Evolutionary conservation across 1,140 invertebrate species (phyloP).

Genomic region (Dendroctonus valens): DNA sequence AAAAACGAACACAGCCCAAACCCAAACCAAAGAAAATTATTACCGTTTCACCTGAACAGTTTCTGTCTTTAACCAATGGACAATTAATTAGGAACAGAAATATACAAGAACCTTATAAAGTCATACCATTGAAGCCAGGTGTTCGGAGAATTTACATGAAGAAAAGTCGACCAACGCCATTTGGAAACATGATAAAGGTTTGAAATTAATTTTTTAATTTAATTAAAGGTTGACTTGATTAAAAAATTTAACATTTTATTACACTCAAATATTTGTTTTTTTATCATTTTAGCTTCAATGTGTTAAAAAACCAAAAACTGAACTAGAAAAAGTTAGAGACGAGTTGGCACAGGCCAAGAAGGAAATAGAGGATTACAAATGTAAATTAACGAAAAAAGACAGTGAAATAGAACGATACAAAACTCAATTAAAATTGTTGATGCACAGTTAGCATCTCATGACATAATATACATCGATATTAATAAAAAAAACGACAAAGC

Average conservation of each 20-base stretch:
- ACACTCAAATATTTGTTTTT: neutral
- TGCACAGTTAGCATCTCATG: slow-evolving; percentile 32
- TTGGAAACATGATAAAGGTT: slow-evolving; percentile 39
- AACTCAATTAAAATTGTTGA: slow-evolving; percentile 50
- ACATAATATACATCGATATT: neutral
- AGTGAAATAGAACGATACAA: slow-evolving; percentile 57
- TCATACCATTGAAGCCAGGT: slow-evolving; percentile 28
- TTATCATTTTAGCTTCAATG: slow-evolving; percentile 22
- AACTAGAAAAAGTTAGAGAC: slow-evolving; percentile 53
- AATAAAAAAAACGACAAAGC: no score
- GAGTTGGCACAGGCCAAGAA: slow-evolving; percentile 55
- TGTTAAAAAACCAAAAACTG: slow-evolving; percentile 27
- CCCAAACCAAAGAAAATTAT: slow-evolving; percentile 49
- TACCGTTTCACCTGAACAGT: slow-evolving; percentile 46
- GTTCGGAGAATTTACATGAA: slow-evolving; percentile 52
- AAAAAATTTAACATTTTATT: neutral
- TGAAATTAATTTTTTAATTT: slow-evolving; percentile 20
- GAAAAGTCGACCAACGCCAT: slow-evolving; percentile 46
- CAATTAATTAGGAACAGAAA: slow-evolving; percentile 25
- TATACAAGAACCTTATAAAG: slow-evolving; percentile 35
- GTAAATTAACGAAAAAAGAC: slow-evolving; percentile 55
- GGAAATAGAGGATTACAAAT: slow-evolving; percentile 55
- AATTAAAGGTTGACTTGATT: no score
- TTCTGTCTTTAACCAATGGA: slow-evolving; percentile 43
- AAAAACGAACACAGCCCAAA: slow-evolving; percentile 37